Conservation (phyloP, 1,140 invertebrate genomes). For the Orussus abietinus region DNA sequence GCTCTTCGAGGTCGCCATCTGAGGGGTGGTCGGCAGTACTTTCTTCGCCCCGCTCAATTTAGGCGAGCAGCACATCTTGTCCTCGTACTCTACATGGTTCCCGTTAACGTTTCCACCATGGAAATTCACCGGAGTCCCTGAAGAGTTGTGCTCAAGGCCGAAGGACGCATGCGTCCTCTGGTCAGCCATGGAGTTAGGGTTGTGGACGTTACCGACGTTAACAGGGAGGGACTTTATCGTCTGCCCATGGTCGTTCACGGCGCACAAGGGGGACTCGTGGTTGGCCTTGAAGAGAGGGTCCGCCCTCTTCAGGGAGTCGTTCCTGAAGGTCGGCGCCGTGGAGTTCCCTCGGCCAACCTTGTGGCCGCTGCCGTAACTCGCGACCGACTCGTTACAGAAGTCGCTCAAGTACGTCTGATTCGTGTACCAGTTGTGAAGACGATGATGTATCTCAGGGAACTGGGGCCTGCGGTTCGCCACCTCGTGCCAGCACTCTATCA, state of each 20-base stretch:
- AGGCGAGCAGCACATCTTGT: slow-evolving; percentile 41
- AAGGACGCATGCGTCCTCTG: too few species aligned
- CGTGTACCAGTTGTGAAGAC: slow-evolving; percentile 69
- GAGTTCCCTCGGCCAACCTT: slow-evolving; percentile 35
- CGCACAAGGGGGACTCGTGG: slow-evolving; percentile 22
- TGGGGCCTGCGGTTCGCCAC: slow-evolving; percentile 82
- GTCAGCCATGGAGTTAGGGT: slow-evolving; percentile 18
- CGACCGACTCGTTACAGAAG: slow-evolving; percentile 36
- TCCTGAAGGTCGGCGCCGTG: slow-evolving; percentile 34
- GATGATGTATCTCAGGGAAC: slow-evolving; percentile 78
- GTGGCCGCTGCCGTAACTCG: slow-evolving; percentile 34
- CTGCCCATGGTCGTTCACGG: slow-evolving; percentile 26
- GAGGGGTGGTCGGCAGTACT: slow-evolving; percentile 30
- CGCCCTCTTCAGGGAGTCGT: slow-evolving; percentile 25
- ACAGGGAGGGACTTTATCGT: too few species aligned
- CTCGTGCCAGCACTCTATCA: slow-evolving; percentile 98
- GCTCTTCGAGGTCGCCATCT: slow-evolving; percentile 3
- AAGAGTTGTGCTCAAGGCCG: too few species aligned
- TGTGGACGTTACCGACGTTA: too few species aligned
- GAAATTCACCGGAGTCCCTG: too few species aligned
- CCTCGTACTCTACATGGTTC: slow-evolving; percentile 34
- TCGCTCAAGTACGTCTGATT: slow-evolving; percentile 43
- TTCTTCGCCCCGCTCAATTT: slow-evolving; percentile 43
- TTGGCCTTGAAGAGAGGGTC: slow-evolving; percentile 22
- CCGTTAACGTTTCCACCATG: too few species aligned